Base-by-base conservation (phyloP, 2,113 vertebrate species). In the Hystrix brachyura region DNA sequence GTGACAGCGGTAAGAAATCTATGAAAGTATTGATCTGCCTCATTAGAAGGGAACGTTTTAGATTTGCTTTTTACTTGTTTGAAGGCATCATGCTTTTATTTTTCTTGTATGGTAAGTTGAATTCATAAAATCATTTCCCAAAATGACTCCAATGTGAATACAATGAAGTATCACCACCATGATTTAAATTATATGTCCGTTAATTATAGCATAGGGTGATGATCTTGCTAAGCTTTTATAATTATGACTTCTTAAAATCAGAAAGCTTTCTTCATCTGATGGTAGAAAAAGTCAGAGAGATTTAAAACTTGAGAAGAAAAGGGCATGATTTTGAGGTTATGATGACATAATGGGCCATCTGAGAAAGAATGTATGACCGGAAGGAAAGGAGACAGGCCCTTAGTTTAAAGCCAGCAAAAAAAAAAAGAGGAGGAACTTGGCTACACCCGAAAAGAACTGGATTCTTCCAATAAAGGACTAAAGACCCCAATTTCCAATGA, bases 21-120 rank as follows among this genome's bases (percentile, higher is more conserved):
- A 92, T 46, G 87, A 76, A 81, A 14, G 10, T 48, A 19, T 23
- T 78, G 25, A 78, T 74, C 53, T 38, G 0, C 14, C 7, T 4
- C 27, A 59, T 2, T 51, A 65, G 18, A 95, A 95, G 38, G 38
- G 71, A 6, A 3, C 38, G 25, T 17, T 76, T 9, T 10, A 59
- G 11, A 71, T 94, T 97, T 96, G 71, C 1, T 21, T 64, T 86
- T 84, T 23, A 53, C 6, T 53, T 34, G 29, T 95, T 94, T 72
- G 43, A 95, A 84, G 10, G 6, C 80, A 82, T 87, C 13, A 57
- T 9, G 14, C 0, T 57, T 12, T 29, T 71, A 29, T 69, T 25
- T 38, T 6, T 27, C 38, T 90, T 0, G 13, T 25, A 1, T 87
- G 19, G 8, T 48, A 74, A 94, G 32, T 46, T 71, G 1, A 90